Base-by-base conservation (phyloP, 2,888 invertebrate species). In the Ecliptopera silaceata region DNA sequence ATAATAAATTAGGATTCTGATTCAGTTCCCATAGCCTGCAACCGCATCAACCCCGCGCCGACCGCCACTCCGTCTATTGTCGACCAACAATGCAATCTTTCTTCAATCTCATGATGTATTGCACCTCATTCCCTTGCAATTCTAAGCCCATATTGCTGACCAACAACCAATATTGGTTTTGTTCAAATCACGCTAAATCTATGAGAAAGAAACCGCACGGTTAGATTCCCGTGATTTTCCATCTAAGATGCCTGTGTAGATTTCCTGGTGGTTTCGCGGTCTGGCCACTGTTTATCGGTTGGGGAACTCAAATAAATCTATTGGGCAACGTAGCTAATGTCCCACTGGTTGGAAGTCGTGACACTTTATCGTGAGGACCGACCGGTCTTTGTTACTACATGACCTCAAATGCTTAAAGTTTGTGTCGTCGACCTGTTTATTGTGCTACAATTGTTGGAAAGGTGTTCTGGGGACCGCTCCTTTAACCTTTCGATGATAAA, bases 211-310 rank as follows among this genome's bases (percentile, higher is more conserved):
- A 87, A 88, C 88, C 88, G 74, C 88, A 86, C 68, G 59, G 71
- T 62, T 58, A 80, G 86, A 87, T 88, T 85, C 86, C 81, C 79
- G 74, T 78, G 89, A 86, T 88, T 84, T 82, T 77, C 79, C 72
- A 74, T 75, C 73, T 90, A 84, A 88, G 88, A 87, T 88, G 69
- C 69, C 74, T 73, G 79, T 75, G 71, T 80, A 85, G 86, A 88
- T 89, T 87, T 85, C 80, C 86, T 81, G 74, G 86, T 76, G 82
- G 88, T 86, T 89, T 87, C 79, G 86, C 82, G 88, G 89, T 87
- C 81, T 80, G 70, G 71, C 81, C 81, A 75, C 80, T 80, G 80
- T 83, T 88, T 89, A 89, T 89, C 86, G 79, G 75, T 70, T 74
- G 69, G 66, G 77, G 78, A 82, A 80, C 81, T 79, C 78, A 85